Evolutionary conservation across 1,140 invertebrate genomes (phyloP).

Genomic region (Bombus affinis): DNA sequence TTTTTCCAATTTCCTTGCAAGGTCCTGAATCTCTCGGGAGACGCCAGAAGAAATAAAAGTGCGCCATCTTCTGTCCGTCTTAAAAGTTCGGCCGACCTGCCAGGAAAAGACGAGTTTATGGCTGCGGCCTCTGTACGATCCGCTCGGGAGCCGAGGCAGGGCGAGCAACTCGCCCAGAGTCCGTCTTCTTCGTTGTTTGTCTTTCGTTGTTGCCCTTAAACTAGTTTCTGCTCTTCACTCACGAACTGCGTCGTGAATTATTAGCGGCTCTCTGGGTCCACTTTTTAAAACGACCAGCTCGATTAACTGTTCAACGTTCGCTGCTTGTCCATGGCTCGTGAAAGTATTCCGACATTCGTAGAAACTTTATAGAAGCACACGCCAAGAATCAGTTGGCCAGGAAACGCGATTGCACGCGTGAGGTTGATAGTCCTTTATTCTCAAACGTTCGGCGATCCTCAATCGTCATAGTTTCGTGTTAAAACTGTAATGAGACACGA

Average conservation of each 20-base stretch:
- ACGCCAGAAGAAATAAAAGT: constrained; percentile 59
- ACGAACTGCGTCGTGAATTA: constrained; percentile 14
- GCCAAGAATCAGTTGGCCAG: too few relatives aligned
- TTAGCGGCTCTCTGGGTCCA: neutral
- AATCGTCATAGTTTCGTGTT: too few relatives aligned
- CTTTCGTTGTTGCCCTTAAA: constrained; percentile 14
- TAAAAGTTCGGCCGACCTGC: constrained; percentile 56
- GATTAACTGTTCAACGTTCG: neutral
- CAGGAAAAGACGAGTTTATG: constrained; percentile 53
- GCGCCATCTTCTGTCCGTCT: constrained; percentile 57
- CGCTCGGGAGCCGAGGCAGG: neutral
- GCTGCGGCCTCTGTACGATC: constrained; percentile 20
- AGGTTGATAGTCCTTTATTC: too few relatives aligned
- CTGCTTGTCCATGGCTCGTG: too few relatives aligned
- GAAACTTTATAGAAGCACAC: too few relatives aligned
- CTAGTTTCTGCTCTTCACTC: neutral
- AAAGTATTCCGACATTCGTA: too few relatives aligned
- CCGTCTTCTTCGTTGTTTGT: neutral
- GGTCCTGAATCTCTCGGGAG: constrained; percentile 28
- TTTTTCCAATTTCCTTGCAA: constrained; percentile 56
- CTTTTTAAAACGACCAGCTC: neutral
- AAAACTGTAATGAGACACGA: too few relatives aligned
- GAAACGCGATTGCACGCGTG: too few relatives aligned
- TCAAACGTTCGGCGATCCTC: too few relatives aligned
- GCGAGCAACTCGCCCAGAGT: too few relatives aligned